These are phyloP conservation scores for Polyodon spathula DNA, from an alignment of 2,113 vertebrate species.

Conservation along the genomic window DNA sequence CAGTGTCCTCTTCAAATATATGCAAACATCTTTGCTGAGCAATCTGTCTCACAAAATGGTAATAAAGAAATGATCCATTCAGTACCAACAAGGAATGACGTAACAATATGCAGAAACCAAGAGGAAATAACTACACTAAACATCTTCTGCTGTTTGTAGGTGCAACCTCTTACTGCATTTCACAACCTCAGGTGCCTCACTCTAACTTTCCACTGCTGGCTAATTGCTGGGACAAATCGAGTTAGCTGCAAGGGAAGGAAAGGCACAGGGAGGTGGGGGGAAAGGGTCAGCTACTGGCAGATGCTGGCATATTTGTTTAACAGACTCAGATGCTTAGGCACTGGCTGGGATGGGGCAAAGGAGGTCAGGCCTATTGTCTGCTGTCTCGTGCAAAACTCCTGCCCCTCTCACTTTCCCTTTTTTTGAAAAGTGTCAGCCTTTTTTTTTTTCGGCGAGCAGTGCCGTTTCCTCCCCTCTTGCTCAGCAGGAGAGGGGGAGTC, in stretches of 20 bases:
- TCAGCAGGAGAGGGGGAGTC: slow-evolving; percentile 25
- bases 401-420: slow-evolving; percentile 32
- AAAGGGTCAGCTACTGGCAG: slow-evolving; percentile 11
- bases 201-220: neutral
- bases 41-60: too few relatives aligned
- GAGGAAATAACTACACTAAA: too few relatives aligned
- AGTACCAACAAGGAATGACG: too few relatives aligned
- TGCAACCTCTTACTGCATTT: too few relatives aligned
- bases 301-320: slow-evolving; percentile 15
- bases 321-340: slow-evolving; percentile 1
- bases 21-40: too few relatives aligned
- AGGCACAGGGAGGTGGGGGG: neutral
- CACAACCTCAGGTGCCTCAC: neutral
- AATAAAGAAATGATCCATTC: too few relatives aligned
- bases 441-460: slow-evolving; percentile 9
- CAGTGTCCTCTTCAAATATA: too few relatives aligned
- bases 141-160: too few relatives aligned
- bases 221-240: slow-evolving; percentile 8
- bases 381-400: neutral
- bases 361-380: slow-evolving; percentile 41
- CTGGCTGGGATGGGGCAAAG: neutral
- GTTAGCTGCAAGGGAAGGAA: neutral
- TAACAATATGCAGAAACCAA: too few relatives aligned
- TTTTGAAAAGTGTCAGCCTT: slow-evolving; percentile 22
- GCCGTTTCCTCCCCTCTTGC: slow-evolving; percentile 4